Evolutionary conservation across 2,113 vertebrate species (phyloP).

Genomic region (Pandion haliaetus): DNA sequence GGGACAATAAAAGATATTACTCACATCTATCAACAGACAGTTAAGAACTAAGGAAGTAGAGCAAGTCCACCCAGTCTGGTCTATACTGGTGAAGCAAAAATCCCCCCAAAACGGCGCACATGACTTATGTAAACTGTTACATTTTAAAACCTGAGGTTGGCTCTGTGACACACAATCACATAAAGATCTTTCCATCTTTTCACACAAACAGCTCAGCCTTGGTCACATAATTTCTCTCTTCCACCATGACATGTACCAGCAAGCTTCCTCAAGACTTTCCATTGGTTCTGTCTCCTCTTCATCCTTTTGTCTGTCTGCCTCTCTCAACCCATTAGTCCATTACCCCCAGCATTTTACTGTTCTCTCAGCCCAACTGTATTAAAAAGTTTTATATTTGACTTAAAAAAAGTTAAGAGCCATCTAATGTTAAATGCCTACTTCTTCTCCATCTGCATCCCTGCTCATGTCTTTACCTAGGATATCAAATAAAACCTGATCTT

Average conservation of each 20-base stretch:
- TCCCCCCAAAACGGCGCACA: background rate
- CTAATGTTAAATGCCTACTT: background rate
- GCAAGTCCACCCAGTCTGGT: background rate
- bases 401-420: background rate
- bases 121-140: background rate
- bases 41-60: background rate
- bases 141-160: background rate
- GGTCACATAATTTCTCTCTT: background rate
- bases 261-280: background rate
- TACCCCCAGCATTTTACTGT: background rate
- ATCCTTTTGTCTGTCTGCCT: background rate
- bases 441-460: background rate
- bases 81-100: background rate
- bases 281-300: background rate
- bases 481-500: background rate
- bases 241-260: background rate
- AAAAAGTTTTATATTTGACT: background rate
- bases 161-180: background rate
- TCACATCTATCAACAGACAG: background rate
- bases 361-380: background rate
- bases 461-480: background rate
- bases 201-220: background rate
- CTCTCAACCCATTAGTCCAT: background rate
- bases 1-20: background rate
- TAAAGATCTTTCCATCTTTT: background rate